Evolutionary conservation across 2,888 invertebrate genomes (phyloP).

Genomic region (Apamea epomidion): DNA sequence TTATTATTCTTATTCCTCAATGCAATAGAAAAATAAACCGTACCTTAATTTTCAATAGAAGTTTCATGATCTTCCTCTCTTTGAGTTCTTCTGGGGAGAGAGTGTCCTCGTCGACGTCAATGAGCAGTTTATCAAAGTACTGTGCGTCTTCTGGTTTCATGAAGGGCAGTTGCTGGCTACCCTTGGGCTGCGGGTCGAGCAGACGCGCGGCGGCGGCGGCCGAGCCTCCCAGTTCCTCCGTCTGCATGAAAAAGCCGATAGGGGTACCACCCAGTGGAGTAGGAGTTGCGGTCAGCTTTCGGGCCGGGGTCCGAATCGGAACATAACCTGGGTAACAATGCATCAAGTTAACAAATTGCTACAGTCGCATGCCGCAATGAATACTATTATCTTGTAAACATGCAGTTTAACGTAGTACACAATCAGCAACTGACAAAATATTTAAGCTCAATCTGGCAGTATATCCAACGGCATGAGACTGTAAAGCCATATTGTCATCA

Average conservation of each 20-base stretch:
- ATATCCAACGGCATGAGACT: constrained; percentile 85
- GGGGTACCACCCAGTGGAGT: constrained; percentile 98
- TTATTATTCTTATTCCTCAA: background rate
- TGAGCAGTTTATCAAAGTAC: constrained; percentile 99
- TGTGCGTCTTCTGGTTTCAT: constrained; percentile 99
- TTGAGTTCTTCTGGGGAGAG: constrained; percentile 99
- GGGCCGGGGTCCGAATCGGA: constrained; percentile 98
- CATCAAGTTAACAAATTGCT: constrained; percentile 67
- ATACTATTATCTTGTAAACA: constrained; percentile 68
- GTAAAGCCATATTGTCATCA: constrained; percentile 86
- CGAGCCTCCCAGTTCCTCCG: constrained; percentile 95
- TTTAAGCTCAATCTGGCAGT: constrained; percentile 80
- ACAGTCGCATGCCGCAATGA: constrained; percentile 67
- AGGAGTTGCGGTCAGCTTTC: constrained; percentile 99
- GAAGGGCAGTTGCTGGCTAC: constrained; percentile 97
- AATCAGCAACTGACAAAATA: constrained; percentile 72
- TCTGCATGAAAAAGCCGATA: constrained; percentile 98
- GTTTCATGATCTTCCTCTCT: constrained; percentile 99
- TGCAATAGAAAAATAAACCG: background rate
- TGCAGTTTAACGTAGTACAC: constrained; percentile 63
- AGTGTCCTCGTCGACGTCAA: constrained; percentile 99
- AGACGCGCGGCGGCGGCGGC: constrained; percentile 94
- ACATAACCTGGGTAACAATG: constrained; percentile 93
- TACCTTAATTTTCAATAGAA: constrained; percentile 98
- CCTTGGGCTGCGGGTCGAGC: constrained; percentile 99